Percentiles rank a stretch among this genome's conserved stretches.
These are phyloP conservation scores for Chlorocebus sabaeus DNA, from an alignment of 2,113 vertebrate genomes.

Conservation along the genomic window DNA sequence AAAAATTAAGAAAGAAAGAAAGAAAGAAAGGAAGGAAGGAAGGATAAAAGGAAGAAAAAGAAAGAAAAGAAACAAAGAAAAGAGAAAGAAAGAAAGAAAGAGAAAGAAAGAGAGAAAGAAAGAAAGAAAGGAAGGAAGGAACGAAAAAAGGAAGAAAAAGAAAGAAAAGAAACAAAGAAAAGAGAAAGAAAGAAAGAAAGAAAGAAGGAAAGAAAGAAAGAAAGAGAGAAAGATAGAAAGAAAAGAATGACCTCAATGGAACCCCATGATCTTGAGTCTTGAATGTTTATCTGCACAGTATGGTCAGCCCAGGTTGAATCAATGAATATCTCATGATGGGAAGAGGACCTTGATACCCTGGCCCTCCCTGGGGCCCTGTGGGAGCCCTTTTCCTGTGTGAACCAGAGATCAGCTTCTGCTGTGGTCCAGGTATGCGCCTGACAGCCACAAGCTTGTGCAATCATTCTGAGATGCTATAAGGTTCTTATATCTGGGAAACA, in stretches of 20 bases:
- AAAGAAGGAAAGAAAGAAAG: not conserved
- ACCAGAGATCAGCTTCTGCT: not conserved
- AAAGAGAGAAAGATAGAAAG: too few species aligned
- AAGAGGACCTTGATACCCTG: not conserved
- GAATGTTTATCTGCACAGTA: not conserved
- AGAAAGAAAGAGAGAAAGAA: not conserved
- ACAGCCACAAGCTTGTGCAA: not conserved
- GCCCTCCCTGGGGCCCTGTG: not conserved
- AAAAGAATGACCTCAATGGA: not conserved
- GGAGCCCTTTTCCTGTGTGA: not conserved
- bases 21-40: not conserved
- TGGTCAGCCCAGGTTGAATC: not conserved
- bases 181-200: fast-evolving
- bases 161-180: fast-evolving
- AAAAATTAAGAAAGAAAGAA: too few species aligned
- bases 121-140: too few species aligned
- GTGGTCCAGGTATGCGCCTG: not conserved
- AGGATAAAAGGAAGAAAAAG: too few species aligned
- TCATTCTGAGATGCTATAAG: not conserved
- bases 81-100: fast-evolving
- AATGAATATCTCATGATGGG: too few species aligned
- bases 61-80: fast-evolving
- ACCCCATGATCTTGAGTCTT: not conserved
- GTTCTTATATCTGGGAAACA: not conserved
- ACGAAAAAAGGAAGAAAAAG: too few species aligned